phyloP scores from a whole-genome alignment of 2,888 invertebrate species.

The Apotomis capreana region DNA sequence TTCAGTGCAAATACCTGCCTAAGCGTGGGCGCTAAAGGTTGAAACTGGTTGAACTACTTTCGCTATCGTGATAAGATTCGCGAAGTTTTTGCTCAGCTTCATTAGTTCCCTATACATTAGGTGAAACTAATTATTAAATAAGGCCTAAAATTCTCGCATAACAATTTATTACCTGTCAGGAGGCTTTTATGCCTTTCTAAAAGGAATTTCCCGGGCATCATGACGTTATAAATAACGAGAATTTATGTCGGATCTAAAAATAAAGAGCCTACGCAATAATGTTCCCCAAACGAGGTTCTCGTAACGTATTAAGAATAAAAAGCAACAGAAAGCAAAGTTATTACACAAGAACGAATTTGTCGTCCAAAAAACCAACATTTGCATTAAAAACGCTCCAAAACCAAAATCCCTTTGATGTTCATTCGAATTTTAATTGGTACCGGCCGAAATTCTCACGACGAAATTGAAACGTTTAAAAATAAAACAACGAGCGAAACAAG shows the following conservation, averaged over 20 bases:
- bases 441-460: slow-evolving; percentile 36
- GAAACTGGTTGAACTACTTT: background rate
- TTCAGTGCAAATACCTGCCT: slow-evolving; percentile 10
- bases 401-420: slow-evolving; percentile 39
- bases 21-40: background rate
- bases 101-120: slow-evolving; percentile 18
- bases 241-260: slow-evolving; percentile 25
- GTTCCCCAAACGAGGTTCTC: slow-evolving; percentile 15
- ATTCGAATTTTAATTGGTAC: slow-evolving; percentile 39
- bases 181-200: slow-evolving; percentile 17
- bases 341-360: slow-evolving; percentile 21
- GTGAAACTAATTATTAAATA: slow-evolving; percentile 32
- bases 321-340: slow-evolving; percentile 8
- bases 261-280: slow-evolving; percentile 24
- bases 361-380: slow-evolving; percentile 25
- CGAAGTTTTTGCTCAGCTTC: slow-evolving; percentile 29
- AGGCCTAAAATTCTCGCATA: slow-evolving; percentile 13
- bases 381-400: slow-evolving; percentile 30
- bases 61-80: slow-evolving; percentile 1
- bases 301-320: slow-evolving; percentile 29
- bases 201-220: slow-evolving; percentile 12
- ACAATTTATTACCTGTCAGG: slow-evolving; percentile 20
- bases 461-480: slow-evolving; percentile 42
- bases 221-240: slow-evolving; percentile 24
- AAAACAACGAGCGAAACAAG: slow-evolving; percentile 41